Conservation (phyloP, 2,888 invertebrate genomes). For the Phanerotoma sp. region DNA sequence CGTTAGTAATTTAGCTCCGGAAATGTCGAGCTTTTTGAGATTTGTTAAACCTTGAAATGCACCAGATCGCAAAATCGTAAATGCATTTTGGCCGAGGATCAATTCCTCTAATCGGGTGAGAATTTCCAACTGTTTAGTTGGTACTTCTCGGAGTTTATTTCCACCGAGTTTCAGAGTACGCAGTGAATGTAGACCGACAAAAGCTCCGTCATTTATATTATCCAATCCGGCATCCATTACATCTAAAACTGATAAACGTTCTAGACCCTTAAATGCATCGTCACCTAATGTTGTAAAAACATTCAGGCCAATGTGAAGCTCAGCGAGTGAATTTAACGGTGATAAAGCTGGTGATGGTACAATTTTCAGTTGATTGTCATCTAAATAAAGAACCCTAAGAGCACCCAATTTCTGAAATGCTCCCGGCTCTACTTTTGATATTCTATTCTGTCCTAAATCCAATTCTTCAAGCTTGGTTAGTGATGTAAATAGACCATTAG, state of each 20-base stretch:
- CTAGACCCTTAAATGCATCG: slow-evolving; percentile 77
- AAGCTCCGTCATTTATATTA: slow-evolving; percentile 75
- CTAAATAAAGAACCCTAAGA: slow-evolving; percentile 78
- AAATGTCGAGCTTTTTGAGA: slow-evolving; percentile 74
- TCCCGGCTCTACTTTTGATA: slow-evolving; percentile 74
- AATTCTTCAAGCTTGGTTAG: slow-evolving; percentile 79
- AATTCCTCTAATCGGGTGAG: slow-evolving; percentile 77
- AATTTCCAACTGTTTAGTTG: slow-evolving; percentile 72
- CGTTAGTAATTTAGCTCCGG: slow-evolving; percentile 73
- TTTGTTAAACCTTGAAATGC: slow-evolving; percentile 79
- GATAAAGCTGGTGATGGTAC: slow-evolving; percentile 76
- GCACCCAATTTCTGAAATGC: slow-evolving; percentile 76
- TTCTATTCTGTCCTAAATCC: slow-evolving; percentile 83
- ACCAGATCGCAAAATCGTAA: slow-evolving; percentile 68
- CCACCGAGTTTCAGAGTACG: slow-evolving; percentile 78
- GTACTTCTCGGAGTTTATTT: slow-evolving; percentile 73
- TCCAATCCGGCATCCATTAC: slow-evolving; percentile 78
- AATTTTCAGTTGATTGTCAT: slow-evolving; percentile 78
- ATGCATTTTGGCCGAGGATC: slow-evolving; percentile 81
- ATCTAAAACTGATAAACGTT: slow-evolving; percentile 74
- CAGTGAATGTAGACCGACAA: slow-evolving; percentile 74
- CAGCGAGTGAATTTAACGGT: slow-evolving; percentile 75
- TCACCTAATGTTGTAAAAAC: slow-evolving; percentile 75
- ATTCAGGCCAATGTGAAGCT: slow-evolving; percentile 81
- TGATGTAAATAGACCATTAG: slow-evolving; percentile 72